These are phyloP conservation scores for Chelonoidis abingdonii DNA, from an alignment of 2,113 vertebrate species.

Conservation along the genomic window DNA sequence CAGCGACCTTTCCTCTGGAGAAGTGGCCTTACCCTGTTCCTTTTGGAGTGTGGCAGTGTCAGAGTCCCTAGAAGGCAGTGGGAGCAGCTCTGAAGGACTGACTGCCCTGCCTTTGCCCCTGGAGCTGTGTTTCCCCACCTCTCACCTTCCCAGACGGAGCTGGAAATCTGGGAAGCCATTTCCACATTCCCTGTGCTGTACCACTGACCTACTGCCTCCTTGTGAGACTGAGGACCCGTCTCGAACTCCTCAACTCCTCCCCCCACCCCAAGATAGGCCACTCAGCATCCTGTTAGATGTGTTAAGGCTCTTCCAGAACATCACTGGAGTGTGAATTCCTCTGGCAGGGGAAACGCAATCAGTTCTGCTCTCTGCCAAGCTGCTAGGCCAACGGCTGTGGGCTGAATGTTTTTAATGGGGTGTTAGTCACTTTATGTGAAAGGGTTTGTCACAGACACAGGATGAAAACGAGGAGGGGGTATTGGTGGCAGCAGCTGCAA, in stretches of 20 bases:
- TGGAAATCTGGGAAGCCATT: no score
- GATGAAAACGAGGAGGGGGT: not conserved
- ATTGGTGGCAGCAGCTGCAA: not conserved
- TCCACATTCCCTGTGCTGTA: not conserved
- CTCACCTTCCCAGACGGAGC: not conserved
- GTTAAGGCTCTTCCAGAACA: accelerated
- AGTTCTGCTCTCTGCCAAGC: not conserved
- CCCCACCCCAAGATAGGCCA: not conserved
- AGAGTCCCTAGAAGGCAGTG: not conserved
- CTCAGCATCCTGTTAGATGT: not conserved
- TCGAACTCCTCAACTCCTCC: not conserved
- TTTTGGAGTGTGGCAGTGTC: not conserved
- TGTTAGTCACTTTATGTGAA: not conserved
- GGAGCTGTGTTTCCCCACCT: not conserved
- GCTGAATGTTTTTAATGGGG: accelerated
- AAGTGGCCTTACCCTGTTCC: not conserved
- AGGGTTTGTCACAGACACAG: not conserved
- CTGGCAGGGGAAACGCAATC: not conserved
- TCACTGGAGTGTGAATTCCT: not conserved
- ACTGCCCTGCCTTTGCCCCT: not conserved
- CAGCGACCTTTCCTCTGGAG: not conserved
- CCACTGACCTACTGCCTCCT: not conserved
- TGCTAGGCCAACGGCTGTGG: not conserved
- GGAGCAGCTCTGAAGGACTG: not conserved
- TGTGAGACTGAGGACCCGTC: no score